Conservation (phyloP, 1,140 invertebrate species). For the Eumaeus atala region DNA sequence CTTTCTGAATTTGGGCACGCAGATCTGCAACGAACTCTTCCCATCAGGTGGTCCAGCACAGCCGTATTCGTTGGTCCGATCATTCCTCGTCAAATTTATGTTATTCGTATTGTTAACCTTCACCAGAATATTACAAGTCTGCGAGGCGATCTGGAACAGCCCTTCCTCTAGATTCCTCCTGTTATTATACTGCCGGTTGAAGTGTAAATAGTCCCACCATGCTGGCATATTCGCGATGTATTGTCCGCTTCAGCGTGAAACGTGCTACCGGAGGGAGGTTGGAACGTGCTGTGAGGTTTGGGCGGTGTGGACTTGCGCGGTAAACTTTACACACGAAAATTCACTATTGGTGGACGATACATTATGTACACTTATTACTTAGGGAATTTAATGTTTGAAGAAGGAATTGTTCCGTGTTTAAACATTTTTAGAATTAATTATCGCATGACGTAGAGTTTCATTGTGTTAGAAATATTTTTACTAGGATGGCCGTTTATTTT, state of each 20-base stretch:
- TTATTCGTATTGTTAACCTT: slow-evolving; percentile 85
- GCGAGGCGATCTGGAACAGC: slow-evolving; percentile 81
- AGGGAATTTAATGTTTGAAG: not conserved
- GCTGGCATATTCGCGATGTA: slow-evolving; percentile 68
- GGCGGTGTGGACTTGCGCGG: slow-evolving; percentile 52
- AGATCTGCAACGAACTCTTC: slow-evolving; percentile 60
- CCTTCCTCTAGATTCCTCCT: slow-evolving; percentile 80
- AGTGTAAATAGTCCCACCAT: slow-evolving; percentile 75
- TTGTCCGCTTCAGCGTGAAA: slow-evolving; percentile 13
- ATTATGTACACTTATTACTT: slow-evolving; percentile 23
- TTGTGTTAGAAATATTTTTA: too few species aligned
- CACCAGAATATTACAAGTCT: slow-evolving; percentile 81
- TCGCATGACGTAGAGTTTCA: not conserved
- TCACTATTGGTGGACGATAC: slow-evolving; percentile 16
- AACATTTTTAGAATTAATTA: not conserved
- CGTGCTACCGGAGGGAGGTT: slow-evolving; percentile 35
- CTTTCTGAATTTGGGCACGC: slow-evolving; percentile 63
- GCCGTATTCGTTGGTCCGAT: slow-evolving; percentile 77
- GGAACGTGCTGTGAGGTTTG: slow-evolving; percentile 33
- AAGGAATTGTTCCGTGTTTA: not conserved
- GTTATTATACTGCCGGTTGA: slow-evolving; percentile 66
- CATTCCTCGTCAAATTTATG: slow-evolving; percentile 79
- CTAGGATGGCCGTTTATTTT: too few species aligned
- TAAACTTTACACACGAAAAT: slow-evolving; percentile 30
- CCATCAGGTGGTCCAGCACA: slow-evolving; percentile 60